Conservation (phyloP, 1,140 invertebrate genomes). For the Papilio glaucus region DNA sequence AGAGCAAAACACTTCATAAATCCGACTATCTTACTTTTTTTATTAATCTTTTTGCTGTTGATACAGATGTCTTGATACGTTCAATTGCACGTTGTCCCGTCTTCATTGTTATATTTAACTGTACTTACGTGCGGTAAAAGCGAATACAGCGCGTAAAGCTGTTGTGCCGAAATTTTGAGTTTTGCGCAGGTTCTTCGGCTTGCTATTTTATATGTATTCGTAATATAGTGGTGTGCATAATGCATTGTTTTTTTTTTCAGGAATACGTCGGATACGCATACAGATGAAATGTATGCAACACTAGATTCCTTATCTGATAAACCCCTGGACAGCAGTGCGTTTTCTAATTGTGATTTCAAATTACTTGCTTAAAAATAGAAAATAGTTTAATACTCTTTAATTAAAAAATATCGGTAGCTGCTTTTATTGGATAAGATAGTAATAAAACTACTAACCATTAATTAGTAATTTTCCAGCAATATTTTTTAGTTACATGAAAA, state of each 20-base stretch:
- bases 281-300: slow-evolving; percentile 55
- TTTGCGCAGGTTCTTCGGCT: too few species aligned
- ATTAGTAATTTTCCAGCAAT: background rate
- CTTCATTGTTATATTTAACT: too few species aligned
- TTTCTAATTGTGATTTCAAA: slow-evolving; percentile 54
- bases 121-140: too few species aligned
- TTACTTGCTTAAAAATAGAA: slow-evolving; percentile 53
- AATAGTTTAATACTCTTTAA: background rate
- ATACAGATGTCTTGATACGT: too few species aligned
- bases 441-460: background rate
- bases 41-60: too few species aligned
- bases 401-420: background rate
- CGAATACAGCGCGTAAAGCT: too few species aligned
- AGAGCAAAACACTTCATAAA: too few species aligned
- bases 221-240: background rate
- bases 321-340: slow-evolving; percentile 52
- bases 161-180: too few species aligned
- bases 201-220: too few species aligned
- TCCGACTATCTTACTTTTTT: too few species aligned
- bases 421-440: slow-evolving; percentile 1
- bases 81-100: too few species aligned
- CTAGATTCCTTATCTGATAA: slow-evolving; percentile 55
- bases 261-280: slow-evolving; percentile 54
- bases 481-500: background rate
- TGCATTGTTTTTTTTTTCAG: slow-evolving; percentile 49